Evolutionary conservation across 2,113 vertebrate species (phyloP).

Genomic region (Thomomys bottae): DNA sequence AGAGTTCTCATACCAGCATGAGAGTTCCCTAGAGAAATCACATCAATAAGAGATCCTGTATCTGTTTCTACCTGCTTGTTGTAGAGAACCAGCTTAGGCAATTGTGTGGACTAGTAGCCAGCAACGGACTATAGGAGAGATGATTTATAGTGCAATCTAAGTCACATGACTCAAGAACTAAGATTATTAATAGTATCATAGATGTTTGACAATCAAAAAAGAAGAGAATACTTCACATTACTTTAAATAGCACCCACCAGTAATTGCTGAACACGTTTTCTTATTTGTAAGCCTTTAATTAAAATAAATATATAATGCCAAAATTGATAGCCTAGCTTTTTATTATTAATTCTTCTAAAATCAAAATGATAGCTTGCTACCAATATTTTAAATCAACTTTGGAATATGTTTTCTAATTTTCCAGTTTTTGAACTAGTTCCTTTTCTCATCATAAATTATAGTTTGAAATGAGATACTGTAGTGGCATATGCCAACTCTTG

Average conservation of each 20-base stretch:
- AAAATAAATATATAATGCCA: not conserved
- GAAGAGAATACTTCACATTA: not conserved
- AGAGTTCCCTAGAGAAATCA: not conserved
- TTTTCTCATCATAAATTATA: not conserved
- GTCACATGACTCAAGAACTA: not conserved
- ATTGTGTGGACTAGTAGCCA: not conserved
- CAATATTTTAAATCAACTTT: no score
- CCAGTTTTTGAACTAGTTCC: not conserved
- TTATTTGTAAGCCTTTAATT: not conserved
- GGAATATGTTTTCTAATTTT: not conserved
- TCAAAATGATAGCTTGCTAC: not conserved
- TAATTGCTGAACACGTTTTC: conserved; percentile 12
- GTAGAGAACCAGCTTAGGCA: not conserved
- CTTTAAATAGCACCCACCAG: not conserved
- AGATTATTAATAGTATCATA: not conserved
- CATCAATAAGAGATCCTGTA: not conserved
- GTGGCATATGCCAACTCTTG: not conserved
- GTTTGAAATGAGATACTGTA: conserved; percentile 26
- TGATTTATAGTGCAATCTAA: not conserved
- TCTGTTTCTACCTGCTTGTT: not conserved
- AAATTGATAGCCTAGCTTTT: not conserved
- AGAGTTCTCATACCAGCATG: not conserved
- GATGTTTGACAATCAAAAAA: not conserved
- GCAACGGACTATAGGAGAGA: not conserved
- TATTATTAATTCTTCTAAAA: not conserved